A percentile compares a stretch with the other conserved stretches of the same genome.
Evolutionary conservation across 2,797 vertebrate species (phyloP).

Genomic region (Tragelaphus oryx): DNA sequence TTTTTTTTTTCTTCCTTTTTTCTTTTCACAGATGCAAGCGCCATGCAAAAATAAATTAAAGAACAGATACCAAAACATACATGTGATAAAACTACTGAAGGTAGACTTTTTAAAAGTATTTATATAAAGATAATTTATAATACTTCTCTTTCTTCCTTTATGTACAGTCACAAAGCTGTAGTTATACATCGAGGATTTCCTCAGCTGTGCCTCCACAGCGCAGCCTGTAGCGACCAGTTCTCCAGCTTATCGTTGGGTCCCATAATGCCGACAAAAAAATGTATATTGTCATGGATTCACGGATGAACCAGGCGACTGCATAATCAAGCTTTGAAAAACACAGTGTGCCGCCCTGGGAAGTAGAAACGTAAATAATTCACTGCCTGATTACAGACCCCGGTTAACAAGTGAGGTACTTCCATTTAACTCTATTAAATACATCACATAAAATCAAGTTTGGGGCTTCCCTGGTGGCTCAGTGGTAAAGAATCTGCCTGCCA

Average conservation of each 20-base stretch:
- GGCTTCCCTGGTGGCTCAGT: background rate
- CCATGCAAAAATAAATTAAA: conserved; percentile 91
- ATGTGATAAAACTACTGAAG: conserved; percentile 85
- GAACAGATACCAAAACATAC: conserved; percentile 84
- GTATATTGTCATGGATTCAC: conserved; percentile 98
- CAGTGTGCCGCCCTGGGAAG: conserved; percentile 88
- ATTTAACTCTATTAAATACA: background rate
- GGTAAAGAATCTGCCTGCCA: background rate
- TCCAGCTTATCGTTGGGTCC: conserved; percentile 99
- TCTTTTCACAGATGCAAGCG: conserved; percentile 83
- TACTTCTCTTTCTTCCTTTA: conserved; percentile 79
- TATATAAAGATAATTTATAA: conserved; percentile 85
- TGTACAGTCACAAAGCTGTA: conserved; percentile 76
- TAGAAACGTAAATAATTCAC: conserved; percentile 9
- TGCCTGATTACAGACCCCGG: background rate
- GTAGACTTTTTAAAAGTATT: conserved; percentile 82
- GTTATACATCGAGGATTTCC: conserved; percentile 95
- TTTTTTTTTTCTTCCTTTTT: conserved; percentile 27
- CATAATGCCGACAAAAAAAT: conserved; percentile 97
- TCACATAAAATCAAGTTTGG: background rate
- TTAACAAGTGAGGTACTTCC: background rate
- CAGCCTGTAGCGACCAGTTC: conserved; percentile 94
- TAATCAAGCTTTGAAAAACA: conserved; percentile 98
- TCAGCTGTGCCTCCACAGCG: conserved; percentile 97
- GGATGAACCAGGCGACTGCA: conserved; percentile 98